A percentile compares a stretch with the other conserved stretches of the same genome.
Conservation (phyloP, 2,797 vertebrate genomes). For the Orientallactaga sibirica region DNA sequence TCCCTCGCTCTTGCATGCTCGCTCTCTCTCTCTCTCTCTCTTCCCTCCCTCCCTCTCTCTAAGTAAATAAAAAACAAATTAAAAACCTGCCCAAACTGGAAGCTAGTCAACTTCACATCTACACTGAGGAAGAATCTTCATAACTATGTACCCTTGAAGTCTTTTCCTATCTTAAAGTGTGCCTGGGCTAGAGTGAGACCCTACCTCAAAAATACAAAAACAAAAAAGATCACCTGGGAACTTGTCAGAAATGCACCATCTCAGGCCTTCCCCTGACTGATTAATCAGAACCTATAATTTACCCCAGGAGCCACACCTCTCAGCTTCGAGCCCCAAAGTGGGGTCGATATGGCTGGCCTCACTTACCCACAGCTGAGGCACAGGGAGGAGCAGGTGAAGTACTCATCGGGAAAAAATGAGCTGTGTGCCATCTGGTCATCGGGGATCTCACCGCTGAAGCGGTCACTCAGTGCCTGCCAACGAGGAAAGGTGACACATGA, state of each 20-base stretch:
- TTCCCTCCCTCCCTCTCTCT: too few relatives aligned
- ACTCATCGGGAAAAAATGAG: conserved; percentile 99
- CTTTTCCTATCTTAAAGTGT: too few relatives aligned
- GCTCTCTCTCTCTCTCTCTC: too few relatives aligned
- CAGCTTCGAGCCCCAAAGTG: background rate
- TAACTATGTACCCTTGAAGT: background rate
- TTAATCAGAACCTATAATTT: background rate
- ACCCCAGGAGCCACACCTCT: background rate
- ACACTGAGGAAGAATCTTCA: background rate
- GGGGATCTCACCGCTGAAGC: conserved; percentile 97
- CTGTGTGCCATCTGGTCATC: conserved; percentile 97
- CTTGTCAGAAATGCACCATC: background rate
- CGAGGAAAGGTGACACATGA: conserved; percentile 49
- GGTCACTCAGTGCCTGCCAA: conserved; percentile 95
- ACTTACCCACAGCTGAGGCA: conserved; percentile 99
- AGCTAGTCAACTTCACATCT: background rate
- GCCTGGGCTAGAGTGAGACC: too few relatives aligned
- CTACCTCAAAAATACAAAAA: too few relatives aligned
- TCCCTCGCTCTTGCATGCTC: too few relatives aligned
- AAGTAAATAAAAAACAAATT: background rate
- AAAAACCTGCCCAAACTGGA: conserved; percentile 12
- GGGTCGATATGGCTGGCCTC: conserved; percentile 18
- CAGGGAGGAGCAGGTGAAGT: conserved; percentile 97
- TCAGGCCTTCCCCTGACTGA: background rate
- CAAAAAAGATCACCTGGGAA: background rate